These are phyloP conservation scores for Cephalotes varians DNA, from an alignment of 2,888 invertebrate species.

Conservation along the genomic window DNA sequence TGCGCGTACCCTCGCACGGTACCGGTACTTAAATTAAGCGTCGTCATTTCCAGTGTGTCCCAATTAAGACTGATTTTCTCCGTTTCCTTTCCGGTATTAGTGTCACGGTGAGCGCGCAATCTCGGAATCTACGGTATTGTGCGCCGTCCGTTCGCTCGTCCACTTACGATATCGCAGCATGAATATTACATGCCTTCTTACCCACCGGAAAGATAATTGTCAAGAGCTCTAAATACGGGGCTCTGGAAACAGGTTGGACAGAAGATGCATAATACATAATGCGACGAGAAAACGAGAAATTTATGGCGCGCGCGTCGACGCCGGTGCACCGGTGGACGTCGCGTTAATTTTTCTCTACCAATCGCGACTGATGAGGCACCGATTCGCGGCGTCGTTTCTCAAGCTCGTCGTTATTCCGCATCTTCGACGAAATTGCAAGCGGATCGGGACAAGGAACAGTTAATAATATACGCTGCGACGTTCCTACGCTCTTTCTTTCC, in stretches of 20 bases:
- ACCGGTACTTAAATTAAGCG: conserved; percentile 72
- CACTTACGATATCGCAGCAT: conserved; percentile 81
- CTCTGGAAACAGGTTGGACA: conserved; percentile 79
- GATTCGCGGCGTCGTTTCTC: conserved; percentile 39
- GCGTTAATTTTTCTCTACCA: conserved; percentile 64
- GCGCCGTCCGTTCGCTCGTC: conserved; percentile 77
- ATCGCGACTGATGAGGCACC: conserved; percentile 50
- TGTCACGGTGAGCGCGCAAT: conserved; percentile 85
- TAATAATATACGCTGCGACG: background rate
- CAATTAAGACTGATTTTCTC: conserved; percentile 84
- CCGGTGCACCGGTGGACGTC: conserved; percentile 50
- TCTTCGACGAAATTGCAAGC: background rate
- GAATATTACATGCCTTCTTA: conserved; percentile 85
- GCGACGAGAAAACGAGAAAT: conserved; percentile 81
- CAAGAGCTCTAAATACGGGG: conserved; percentile 84
- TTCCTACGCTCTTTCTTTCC: background rate
- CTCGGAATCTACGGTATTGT: conserved; percentile 84
- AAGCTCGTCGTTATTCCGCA: conserved; percentile 12
- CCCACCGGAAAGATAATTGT: conserved; percentile 86
- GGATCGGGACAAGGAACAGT: background rate
- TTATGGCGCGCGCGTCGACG: conserved; percentile 76
- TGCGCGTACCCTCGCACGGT: conserved; percentile 39
- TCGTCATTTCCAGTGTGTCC: conserved; percentile 80
- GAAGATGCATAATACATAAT: conserved; percentile 84
- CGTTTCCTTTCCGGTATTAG: conserved; percentile 84